Conservation (phyloP, 2,888 invertebrate genomes). For the Orthosia incerta region DNA sequence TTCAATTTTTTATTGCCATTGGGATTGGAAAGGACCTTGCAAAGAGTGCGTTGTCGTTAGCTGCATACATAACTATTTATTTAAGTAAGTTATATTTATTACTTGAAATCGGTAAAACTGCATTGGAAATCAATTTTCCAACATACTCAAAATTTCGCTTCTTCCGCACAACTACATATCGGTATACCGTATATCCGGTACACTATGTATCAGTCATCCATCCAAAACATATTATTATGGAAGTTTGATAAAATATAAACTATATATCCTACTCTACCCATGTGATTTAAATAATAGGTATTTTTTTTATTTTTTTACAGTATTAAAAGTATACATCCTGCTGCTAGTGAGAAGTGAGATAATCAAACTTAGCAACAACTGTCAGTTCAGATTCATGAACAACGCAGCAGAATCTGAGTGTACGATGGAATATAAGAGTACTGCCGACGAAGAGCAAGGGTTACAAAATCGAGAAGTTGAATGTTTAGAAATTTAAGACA, state of each 20-base stretch:
- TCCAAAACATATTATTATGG: too few relatives aligned
- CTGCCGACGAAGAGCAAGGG: not conserved
- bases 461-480: not conserved
- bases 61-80: not conserved
- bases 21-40: not conserved
- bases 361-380: not conserved
- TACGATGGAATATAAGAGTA: not conserved
- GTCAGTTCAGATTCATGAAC: slow-evolving; percentile 6
- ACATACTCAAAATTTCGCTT: too few relatives aligned
- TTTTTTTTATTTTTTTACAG: not conserved
- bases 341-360: slow-evolving; percentile 7
- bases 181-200: too few relatives aligned
- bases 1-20: not conserved
- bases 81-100: not conserved
- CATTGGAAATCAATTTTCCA: too few relatives aligned
- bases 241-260: too few relatives aligned
- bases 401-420: not conserved
- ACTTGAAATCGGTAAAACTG: not conserved
- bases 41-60: not conserved
- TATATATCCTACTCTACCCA: too few relatives aligned
- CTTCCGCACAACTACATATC: too few relatives aligned
- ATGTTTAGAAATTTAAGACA: not conserved
- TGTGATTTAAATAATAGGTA: not conserved
- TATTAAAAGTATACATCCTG: not conserved
- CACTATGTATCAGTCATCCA: too few relatives aligned